Base-by-base conservation (phyloP, 2,113 vertebrate species). In the Actenoides lindsayi region DNA sequence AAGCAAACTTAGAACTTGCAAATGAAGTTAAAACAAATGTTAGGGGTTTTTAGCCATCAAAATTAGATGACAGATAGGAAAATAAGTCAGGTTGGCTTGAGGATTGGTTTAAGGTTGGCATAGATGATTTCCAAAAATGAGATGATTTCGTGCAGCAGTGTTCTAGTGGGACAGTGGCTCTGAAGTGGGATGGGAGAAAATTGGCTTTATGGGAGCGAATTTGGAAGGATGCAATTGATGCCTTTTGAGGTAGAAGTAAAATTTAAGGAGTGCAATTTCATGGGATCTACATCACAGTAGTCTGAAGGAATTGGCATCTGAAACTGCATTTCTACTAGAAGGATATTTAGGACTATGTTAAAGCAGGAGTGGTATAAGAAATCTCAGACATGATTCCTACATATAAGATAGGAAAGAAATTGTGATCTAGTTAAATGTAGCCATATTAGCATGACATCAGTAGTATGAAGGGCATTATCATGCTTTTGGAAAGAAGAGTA, bases 401-500 rank as follows among this genome's bases (percentile, higher is more conserved):
- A 51, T 78, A 78, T 85, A 63, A 89, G 71, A 68, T 3, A 41
- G 16, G 50, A 48, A 75, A 96, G 83, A 91, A 39, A 0, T 17
- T 21, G 11, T 60, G n/a, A 82, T 96, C 73, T 89, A 91, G 80
- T 91, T 93, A 91, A 75, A 81, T 27, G 48, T 27, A 37, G 87
- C 65, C 35, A 4, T 79, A 84, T 82, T 89, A 91, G 65, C 5
- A 3, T 69, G 87, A 44, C 89, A 91, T 48, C 91, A 73, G 74
- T 14, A 69, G 83, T 31, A 54, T 50, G 83, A 83, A 83, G 77
- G 50, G 91, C 89, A 95, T 90, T 62, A 81, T 46, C 62, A 59
- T 54, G 76, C 83, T 79, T 89, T 85, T 53, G 87, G 81, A 93
- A 87, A 78, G 91, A 82, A 71, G 89, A 62, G 93, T 51, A 76